A percentile compares a stretch with the other conserved stretches of the same genome.
Evolutionary conservation across 2,888 invertebrate genomes (phyloP).

Genomic region (Scaptomyza cyrtandrae): DNA sequence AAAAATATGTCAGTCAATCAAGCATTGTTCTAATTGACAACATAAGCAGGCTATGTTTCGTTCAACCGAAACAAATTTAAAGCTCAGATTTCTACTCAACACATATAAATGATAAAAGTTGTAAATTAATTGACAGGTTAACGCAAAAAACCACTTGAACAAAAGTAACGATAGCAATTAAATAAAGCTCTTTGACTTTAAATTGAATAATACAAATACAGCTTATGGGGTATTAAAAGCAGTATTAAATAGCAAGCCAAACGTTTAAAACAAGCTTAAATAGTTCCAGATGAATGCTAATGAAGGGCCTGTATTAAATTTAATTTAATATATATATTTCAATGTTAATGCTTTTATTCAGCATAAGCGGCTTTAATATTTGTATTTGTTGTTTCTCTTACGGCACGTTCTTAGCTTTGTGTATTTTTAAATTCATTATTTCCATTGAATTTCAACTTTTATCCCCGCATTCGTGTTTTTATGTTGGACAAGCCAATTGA

Average conservation of each 20-base stretch:
- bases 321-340: constrained; percentile 3
- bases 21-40: constrained; percentile 28
- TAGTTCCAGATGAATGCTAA: constrained; percentile 39
- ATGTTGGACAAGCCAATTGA: constrained; percentile 6
- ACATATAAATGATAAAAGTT: no score
- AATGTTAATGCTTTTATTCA: constrained; percentile 26
- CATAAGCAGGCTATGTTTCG: neutral
- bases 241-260: no score
- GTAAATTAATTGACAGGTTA: no score
- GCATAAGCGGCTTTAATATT: constrained; percentile 46
- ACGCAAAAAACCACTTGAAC: no score
- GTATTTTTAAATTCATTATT: constrained; percentile 22
- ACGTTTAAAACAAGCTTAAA: neutral
- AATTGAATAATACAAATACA: neutral
- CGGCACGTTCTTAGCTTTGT: neutral
- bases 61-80: neutral
- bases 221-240: neutral
- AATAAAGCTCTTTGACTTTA: no score
- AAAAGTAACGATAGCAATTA: no score
- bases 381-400: neutral
- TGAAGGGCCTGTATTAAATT: constrained; percentile 28
- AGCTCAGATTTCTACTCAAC: neutral
- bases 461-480: neutral
- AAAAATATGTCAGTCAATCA: constrained; percentile 11
- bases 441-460: constrained; percentile 27